Percentiles rank a stretch among this genome's conserved stretches.
phyloP scores from a whole-genome alignment of 30 jellyfish, hydroid and myxozoan genomes.

The Rhopilema esculentum region DNA sequence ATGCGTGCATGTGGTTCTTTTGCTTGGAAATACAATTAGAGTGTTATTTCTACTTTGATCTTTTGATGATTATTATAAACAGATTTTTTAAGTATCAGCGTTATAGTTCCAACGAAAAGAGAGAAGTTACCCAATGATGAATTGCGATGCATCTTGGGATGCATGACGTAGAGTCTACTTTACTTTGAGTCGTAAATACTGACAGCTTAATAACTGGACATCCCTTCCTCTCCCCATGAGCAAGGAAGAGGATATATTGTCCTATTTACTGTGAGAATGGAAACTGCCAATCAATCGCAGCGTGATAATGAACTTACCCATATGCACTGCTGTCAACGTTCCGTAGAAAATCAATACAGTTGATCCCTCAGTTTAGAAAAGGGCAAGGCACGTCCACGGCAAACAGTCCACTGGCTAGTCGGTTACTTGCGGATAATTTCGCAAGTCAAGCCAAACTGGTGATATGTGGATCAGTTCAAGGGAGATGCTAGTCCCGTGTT shows the following conservation, averaged over 20 bases:
- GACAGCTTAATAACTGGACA: neutral
- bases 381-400: conserved; percentile 21
- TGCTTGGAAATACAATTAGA: too few species aligned
- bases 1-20: too few species aligned
- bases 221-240: neutral
- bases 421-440: conserved; percentile 48
- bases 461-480: conserved; percentile 27
- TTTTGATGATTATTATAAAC: too few species aligned
- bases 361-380: neutral
- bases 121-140: too few species aligned
- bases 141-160: neutral
- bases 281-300: conserved; percentile 50
- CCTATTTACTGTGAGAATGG: neutral
- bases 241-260: neutral
- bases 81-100: too few species aligned
- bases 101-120: too few species aligned
- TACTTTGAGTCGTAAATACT: neutral
- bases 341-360: neutral
- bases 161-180: neutral
- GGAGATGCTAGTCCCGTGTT: neutral
- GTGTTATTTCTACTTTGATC: too few species aligned
- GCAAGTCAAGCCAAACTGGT: conserved; percentile 56
- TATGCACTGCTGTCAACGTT: conserved; percentile 8
- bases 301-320: conserved; percentile 1
- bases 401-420: conserved; percentile 45